Base-by-base conservation (phyloP, 2,113 vertebrate species). In the Mirza zaza region DNA sequence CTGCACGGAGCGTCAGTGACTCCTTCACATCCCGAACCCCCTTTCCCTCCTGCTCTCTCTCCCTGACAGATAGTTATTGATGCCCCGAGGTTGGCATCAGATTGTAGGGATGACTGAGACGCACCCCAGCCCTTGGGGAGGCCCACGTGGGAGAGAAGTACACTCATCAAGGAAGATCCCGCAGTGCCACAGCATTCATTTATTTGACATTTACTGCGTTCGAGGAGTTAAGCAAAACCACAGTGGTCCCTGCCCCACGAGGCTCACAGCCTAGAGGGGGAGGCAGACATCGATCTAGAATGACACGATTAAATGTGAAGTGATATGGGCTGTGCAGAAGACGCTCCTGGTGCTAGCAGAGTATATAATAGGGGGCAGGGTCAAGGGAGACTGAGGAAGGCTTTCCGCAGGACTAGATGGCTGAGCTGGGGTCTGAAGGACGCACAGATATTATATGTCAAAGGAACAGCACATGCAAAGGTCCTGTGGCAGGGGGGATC, bases 271-370 rank as follows among this genome's bases (percentile, higher is more conserved):
- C 61, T 29, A 27, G 61, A 27, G 27, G 61, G 25, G 61, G 61
- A 27, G 61, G 27, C 61, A 29, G 27, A 63, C 61, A 29, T 29
- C 13, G 27, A 63, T 63, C 61, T 63, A 63, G 61, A 86, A 27
- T 29, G 67, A 39, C 25, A 68, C 50, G 20, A 12, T 13, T 63
- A 67, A 59, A 65, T 7, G 5, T 17, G 3, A 2, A 50, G 9
- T 8, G 20, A 23, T 8, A 12, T 2, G 45, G 25, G 15, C 57
- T 63, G 2, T 17, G 29, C 57, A 70, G 57, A 79, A 67, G 10
- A 57, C 61, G 10, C 27, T 34, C 12, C 0, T 6, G 5, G 8
- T 6, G 18, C 6, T 14, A 0, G 6, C 15, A 70, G 59, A 63
- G 18, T 6, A 21, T 34, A 2, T 23, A 10, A 2, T 3, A 11